A percentile compares a stretch with the other conserved stretches of the same genome.
Conservation (phyloP, 2,797 vertebrate genomes). For the Columba guinea region DNA sequence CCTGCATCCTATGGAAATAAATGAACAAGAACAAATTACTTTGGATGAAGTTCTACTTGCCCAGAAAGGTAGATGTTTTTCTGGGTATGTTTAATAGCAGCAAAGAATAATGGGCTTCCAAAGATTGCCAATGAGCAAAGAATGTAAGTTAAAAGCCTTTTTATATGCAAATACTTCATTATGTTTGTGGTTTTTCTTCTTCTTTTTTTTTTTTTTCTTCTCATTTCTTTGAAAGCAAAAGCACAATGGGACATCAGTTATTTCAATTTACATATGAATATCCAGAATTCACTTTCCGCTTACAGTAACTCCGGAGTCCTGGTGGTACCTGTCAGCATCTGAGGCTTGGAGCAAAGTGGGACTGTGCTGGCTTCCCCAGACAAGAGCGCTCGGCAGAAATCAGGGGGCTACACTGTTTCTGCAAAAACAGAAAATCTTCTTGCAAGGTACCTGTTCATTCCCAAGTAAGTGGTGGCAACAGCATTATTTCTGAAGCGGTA, state of each 20-base stretch:
- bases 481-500: not conserved
- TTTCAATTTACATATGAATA: conserved; percentile 24
- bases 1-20: conserved; percentile 43
- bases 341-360: not conserved
- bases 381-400: not conserved
- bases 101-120: conserved; percentile 31
- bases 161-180: conserved; percentile 31
- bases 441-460: not conserved
- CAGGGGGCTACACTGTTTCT: not conserved
- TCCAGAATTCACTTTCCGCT: conserved; percentile 2
- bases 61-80: conserved; percentile 45
- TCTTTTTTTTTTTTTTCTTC: not conserved
- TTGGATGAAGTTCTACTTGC: conserved; percentile 35
- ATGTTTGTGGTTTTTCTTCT: not conserved
- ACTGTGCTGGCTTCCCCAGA: not conserved
- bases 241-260: not conserved
- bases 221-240: not conserved
- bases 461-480: not conserved
- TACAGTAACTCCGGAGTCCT: not conserved
- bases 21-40: conserved; percentile 54
- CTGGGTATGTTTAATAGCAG: conserved; percentile 46
- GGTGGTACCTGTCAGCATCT: not conserved
- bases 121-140: conserved; percentile 7
- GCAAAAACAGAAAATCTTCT: not conserved
- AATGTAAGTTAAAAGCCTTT: conserved; percentile 31